Percentiles rank a stretch among this genome's conserved stretches.
phyloP scores from a whole-genome alignment of 2,888 invertebrate genomes.

The Diplazon laetatorius region DNA sequence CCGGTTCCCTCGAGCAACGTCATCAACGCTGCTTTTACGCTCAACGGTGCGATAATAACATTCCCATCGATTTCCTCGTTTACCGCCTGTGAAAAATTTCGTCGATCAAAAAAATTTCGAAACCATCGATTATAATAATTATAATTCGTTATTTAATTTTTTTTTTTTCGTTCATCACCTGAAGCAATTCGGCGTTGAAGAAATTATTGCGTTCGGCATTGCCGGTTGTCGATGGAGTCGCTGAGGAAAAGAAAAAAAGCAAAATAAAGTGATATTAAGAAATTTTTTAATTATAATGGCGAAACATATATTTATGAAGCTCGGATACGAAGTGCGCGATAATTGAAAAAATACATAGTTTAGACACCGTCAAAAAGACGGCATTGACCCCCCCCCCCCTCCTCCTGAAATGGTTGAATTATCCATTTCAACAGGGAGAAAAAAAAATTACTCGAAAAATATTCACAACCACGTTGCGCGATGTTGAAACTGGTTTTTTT shows the following conservation, averaged over 20 bases:
- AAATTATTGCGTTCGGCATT: slow-evolving; percentile 82
- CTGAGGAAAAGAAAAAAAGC: slow-evolving; percentile 58
- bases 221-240: slow-evolving; percentile 27
- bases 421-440: not conserved
- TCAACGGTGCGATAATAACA: slow-evolving; percentile 87
- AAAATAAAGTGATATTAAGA: no score
- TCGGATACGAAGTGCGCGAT: not conserved
- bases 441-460: slow-evolving; percentile 3
- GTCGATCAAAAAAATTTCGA: not conserved
- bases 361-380: not conserved
- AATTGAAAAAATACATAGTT: no score
- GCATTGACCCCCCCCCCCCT: no score
- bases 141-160: not conserved
- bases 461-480: slow-evolving; percentile 4
- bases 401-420: no score
- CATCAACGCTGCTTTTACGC: slow-evolving; percentile 86
- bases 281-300: not conserved
- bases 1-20: slow-evolving; percentile 86
- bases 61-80: slow-evolving; percentile 82
- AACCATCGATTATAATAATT: not conserved
- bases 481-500: slow-evolving; percentile 41
- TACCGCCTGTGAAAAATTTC: slow-evolving; percentile 61
- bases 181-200: slow-evolving; percentile 85
- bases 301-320: not conserved
- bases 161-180: slow-evolving; percentile 74